Conservation (phyloP, 2,888 invertebrate species). For the Bhutanitis thaidina region DNA sequence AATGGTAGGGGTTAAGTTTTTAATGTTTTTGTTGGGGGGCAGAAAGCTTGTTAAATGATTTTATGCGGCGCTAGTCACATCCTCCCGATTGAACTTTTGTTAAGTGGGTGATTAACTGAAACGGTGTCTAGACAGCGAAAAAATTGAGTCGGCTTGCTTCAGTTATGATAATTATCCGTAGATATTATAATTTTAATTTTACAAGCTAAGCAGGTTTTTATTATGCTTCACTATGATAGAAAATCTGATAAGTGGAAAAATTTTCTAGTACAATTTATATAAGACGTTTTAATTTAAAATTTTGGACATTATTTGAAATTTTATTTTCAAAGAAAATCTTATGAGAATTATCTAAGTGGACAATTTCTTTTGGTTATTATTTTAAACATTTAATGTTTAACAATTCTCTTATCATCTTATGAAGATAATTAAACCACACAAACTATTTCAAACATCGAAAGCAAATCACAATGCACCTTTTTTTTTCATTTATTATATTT, state of each 20-base stretch:
- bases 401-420: too few species aligned
- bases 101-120: slow-evolving; percentile 55
- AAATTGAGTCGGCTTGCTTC: slow-evolving; percentile 20
- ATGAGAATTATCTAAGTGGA: too few species aligned
- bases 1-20: slow-evolving; percentile 22
- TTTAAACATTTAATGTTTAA: too few species aligned
- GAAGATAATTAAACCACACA: too few species aligned
- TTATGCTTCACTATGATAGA: background rate
- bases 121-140: slow-evolving; percentile 56
- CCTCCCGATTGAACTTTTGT: slow-evolving; percentile 47
- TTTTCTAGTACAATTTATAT: too few species aligned
- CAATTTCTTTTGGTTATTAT: too few species aligned
- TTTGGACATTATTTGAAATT: too few species aligned
- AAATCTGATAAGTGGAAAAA: background rate
- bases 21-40: slow-evolving; percentile 46
- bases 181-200: slow-evolving; percentile 14
- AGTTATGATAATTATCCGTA: slow-evolving; percentile 8
- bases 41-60: slow-evolving; percentile 64
- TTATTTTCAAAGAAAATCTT: too few species aligned
- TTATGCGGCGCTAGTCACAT: slow-evolving; percentile 55
- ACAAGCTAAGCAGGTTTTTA: background rate
- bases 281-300: too few species aligned
- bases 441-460: too few species aligned
- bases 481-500: too few species aligned
- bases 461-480: too few species aligned